Base-by-base conservation (phyloP, 1,140 invertebrate genomes). In the Medauroidea extradentata region DNA sequence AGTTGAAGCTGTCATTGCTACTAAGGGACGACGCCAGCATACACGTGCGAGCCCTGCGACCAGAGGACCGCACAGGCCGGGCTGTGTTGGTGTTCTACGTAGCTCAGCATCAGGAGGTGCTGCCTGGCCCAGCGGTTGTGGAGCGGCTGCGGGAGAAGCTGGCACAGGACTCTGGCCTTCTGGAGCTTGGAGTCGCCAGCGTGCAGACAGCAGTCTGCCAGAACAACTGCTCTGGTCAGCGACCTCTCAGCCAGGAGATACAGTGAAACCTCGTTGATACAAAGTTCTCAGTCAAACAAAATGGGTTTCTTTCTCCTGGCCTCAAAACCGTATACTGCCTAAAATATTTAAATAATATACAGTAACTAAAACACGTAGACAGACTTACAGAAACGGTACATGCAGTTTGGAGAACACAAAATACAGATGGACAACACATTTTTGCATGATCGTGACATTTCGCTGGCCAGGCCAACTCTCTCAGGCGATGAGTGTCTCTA, bases 141-240 rank as follows among this genome's bases (percentile, higher is more conserved):
- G 69, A 77, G 13, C 73, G 79, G 64, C 69, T 91, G n/a, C 82
- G 84, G 65, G 79, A 82, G 61, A 86, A 88, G 66, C 69, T 91
- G 0, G 76, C 78, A 58, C 81, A 85, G 62, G 87, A 91, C 75
- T 83, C 82, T 4, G 81, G 83, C 18, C 77, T 92, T n/a, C 70
- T 93, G 13, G 85, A 89, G 51, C 79, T 89, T 23, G 82, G 86
- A 5, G 84, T 92, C n/a, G 77, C 83, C 24, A 82, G 83, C 60
- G 80, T 94, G 49, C 87, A 92, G 68, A 92, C 92, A 13, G 81
- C 83, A 59, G 80, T 94, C 46, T 97, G 94, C 67, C 92, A 96
- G 69, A 95, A 95, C 75, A 86, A 91, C 73, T 97, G 94, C 78
- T 96, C 94, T 39, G 89, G 83, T 81, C 2, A 38, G 27, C 34